Percentiles rank a stretch among this genome's conserved stretches.
Evolutionary conservation across 2,113 vertebrate genomes (phyloP).

Genomic region (Salvelinus sp.): DNA sequence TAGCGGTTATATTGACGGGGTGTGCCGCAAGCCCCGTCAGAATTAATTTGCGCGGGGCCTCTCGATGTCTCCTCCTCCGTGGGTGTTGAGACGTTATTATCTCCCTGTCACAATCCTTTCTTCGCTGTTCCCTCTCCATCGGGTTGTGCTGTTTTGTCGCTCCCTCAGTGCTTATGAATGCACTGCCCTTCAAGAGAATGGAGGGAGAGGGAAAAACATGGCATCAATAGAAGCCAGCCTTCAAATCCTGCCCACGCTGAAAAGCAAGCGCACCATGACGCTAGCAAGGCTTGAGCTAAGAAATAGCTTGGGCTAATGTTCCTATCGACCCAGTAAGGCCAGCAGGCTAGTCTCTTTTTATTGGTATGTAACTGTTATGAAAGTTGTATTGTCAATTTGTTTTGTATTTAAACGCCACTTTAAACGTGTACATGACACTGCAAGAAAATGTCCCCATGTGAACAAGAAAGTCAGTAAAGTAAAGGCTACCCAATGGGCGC

Average conservation of each 20-base stretch:
- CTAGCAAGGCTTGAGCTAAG: slow-evolving; percentile 13
- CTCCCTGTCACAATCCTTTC: slow-evolving; percentile 23
- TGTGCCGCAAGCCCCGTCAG: slow-evolving; percentile 48
- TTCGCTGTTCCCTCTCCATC: neutral
- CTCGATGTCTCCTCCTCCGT: slow-evolving; percentile 41
- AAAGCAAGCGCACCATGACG: slow-evolving; percentile 40
- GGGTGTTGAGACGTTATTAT: slow-evolving; percentile 53
- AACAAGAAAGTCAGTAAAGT: too few species aligned
- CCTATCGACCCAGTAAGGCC: too few species aligned
- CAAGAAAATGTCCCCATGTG: too few species aligned
- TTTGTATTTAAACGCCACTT: too few species aligned
- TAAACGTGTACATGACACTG: too few species aligned
- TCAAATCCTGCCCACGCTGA: slow-evolving; percentile 35
- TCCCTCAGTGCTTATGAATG: slow-evolving; percentile 42
- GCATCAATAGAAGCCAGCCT: slow-evolving; percentile 53
- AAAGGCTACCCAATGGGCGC: too few species aligned
- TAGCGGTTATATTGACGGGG: slow-evolving; percentile 51
- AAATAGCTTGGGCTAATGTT: too few species aligned
- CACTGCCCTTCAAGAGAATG: slow-evolving; percentile 31
- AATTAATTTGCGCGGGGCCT: slow-evolving; percentile 52
- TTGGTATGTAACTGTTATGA: too few species aligned
- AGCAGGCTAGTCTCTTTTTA: too few species aligned
- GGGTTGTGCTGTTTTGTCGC: slow-evolving; percentile 16
- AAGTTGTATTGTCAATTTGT: too few species aligned
- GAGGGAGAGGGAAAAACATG: slow-evolving; percentile 36